Base-by-base conservation (phyloP, 1,140 invertebrate genomes). In the Tenebrio molitor region DNA sequence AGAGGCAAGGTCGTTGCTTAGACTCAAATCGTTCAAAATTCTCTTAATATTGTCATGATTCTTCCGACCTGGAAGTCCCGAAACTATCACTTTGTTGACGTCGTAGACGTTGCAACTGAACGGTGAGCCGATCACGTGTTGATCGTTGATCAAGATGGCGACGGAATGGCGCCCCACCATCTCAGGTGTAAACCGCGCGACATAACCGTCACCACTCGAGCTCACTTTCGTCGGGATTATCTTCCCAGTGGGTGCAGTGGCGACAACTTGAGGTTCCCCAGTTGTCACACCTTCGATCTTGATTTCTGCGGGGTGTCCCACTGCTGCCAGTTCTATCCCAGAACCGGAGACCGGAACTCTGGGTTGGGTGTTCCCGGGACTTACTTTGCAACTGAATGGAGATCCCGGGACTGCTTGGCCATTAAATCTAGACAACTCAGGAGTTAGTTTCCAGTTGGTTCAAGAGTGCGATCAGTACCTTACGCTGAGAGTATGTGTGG, bases 71-170 rank as follows among this genome's bases (percentile, higher is more conserved):
- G 82, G 81, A 8, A 83, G 83, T 6, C 94, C 93, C 14, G 91
- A 90, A 5, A 97, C 93, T 76, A 90, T 87, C 0, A 97, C 94
- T 78, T 93, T 91, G 3, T 90, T 91, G 0, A 96, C 95, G 82
- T 97, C 95, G 74, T 96, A 97, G 29, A 96, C 94, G 80, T 97
- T 97, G 83, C 95, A 97, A 23, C 91, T 92, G 82, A 97, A 96
- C 0, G 95, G 95, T n/a, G 94, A 96, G 0, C 94, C 95, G 73
- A 91, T 91, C 0, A 97, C 91, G 42, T 92, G 91, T 76, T 95
- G 90, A 16, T 91, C 91, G 69, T 94, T 94, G 2, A 95, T 88
- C 16, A 92, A 84, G 12, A 97, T 89, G 44, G 91, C 89, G 10
- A 98, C 88, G 58, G 91, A 91, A 83, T 97, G 95, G 0, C 95